phyloP scores from a whole-genome alignment of 92 coral and sea anemone species.

The Palythoa grandis region DNA sequence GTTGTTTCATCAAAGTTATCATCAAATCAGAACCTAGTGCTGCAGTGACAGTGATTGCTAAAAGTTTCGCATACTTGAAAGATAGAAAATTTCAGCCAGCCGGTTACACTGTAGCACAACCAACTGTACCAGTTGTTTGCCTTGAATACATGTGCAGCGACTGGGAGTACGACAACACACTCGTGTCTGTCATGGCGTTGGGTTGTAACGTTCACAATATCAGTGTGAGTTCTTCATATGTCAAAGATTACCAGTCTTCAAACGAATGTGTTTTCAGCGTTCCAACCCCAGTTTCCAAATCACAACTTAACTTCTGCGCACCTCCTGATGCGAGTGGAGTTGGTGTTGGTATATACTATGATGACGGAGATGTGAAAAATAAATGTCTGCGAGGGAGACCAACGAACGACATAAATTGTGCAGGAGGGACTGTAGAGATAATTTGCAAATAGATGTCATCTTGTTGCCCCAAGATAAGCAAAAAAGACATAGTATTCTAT shows the following conservation, averaged over 20 bases:
- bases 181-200: background rate
- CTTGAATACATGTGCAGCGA: slow-evolving; percentile 4
- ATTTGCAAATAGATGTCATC: no score
- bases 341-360: background rate
- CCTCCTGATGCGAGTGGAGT: background rate
- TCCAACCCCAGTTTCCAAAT: background rate
- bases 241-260: background rate
- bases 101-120: background rate
- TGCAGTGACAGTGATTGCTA: background rate
- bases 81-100: background rate
- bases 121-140: background rate
- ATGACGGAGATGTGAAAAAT: background rate
- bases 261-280: background rate
- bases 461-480: no score
- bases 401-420: background rate
- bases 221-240: background rate
- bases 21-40: background rate
- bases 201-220: background rate
- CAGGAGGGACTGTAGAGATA: background rate
- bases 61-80: background rate
- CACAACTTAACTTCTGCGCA: background rate
- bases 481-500: no score
- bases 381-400: background rate
- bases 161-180: background rate
- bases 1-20: background rate